A percentile compares a stretch with the other conserved stretches of the same genome.
phyloP scores from a whole-genome alignment of 2,113 vertebrate species.

The Paracanthobrama guichenoti region DNA sequence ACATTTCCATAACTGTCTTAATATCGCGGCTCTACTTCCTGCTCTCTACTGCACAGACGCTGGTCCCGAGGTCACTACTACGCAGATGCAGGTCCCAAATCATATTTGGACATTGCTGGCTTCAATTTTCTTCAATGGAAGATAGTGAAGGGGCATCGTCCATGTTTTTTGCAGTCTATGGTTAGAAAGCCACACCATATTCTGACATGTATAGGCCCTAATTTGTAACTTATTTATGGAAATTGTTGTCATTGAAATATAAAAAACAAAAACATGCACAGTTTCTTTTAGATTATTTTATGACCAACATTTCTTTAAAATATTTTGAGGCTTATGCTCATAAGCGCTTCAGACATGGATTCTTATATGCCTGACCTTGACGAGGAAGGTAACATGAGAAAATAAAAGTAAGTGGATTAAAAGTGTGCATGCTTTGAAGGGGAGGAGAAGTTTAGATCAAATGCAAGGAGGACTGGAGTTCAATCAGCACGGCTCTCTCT shows the following conservation, averaged over 20 bases:
- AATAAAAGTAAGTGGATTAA: conserved; percentile 9
- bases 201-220: too few species aligned
- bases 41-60: too few species aligned
- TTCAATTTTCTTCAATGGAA: too few species aligned
- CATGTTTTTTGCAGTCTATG: neutral
- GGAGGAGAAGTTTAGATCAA: conserved; percentile 29
- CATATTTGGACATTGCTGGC: too few species aligned
- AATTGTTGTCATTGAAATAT: too few species aligned
- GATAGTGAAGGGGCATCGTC: too few species aligned
- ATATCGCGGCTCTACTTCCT: too few species aligned
- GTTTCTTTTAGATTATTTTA: neutral
- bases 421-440: conserved; percentile 27
- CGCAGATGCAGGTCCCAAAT: too few species aligned
- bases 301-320: neutral
- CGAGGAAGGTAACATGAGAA: conserved; percentile 15
- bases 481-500: conserved; percentile 2
- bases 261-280: neutral
- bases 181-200: neutral
- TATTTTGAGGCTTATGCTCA: conserved; percentile 9
- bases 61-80: too few species aligned
- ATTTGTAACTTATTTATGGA: too few species aligned
- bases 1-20: too few species aligned
- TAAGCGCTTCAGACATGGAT: neutral
- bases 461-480: conserved; percentile 27
- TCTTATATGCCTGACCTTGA: conserved; percentile 28